Percentiles rank a stretch among this genome's conserved stretches.
These are phyloP conservation scores for Remorina albescens DNA, from an alignment of 2,797 vertebrate genomes.

Conservation along the genomic window DNA sequence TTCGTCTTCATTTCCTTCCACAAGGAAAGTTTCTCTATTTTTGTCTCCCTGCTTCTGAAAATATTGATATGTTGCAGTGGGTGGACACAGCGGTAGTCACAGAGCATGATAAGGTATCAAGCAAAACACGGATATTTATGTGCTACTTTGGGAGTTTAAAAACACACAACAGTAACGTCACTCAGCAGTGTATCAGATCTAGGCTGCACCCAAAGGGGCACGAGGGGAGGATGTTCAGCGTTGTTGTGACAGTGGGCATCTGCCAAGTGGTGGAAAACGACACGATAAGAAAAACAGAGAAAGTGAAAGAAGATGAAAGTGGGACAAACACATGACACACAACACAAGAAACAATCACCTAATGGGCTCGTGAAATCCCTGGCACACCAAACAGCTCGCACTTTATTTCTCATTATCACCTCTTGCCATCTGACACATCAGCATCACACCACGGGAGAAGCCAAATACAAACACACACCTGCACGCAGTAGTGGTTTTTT, in stretches of 20 bases:
- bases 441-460: not conserved
- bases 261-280: slow-evolving; percentile 62
- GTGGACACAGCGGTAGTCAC: slow-evolving; percentile 26
- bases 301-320: slow-evolving; percentile 32
- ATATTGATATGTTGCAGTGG: slow-evolving; percentile 22
- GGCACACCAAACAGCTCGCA: slow-evolving; percentile 35
- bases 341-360: slow-evolving; percentile 64
- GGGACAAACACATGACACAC: slow-evolving; percentile 33
- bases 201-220: slow-evolving; percentile 35
- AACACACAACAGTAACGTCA: slow-evolving; percentile 72
- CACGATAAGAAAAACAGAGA: slow-evolving; percentile 33
- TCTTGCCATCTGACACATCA: slow-evolving; percentile 38
- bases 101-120: slow-evolving; percentile 56
- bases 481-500: slow-evolving; percentile 15
- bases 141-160: slow-evolving; percentile 63
- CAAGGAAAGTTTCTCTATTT: slow-evolving; percentile 17
- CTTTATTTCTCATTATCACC: slow-evolving; percentile 52
- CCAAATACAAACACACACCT: slow-evolving; percentile 21
- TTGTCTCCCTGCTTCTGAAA: slow-evolving; percentile 15
- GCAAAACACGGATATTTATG: slow-evolving; percentile 65
- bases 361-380: slow-evolving; percentile 70
- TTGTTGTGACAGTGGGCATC: slow-evolving; percentile 53
- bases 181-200: slow-evolving; percentile 67
- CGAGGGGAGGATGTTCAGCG: slow-evolving; percentile 11
- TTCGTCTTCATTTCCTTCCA: slow-evolving; percentile 21